Evolutionary conservation across 2,797 vertebrate species (phyloP).

Genomic region (Echiichthys vipera): DNA sequence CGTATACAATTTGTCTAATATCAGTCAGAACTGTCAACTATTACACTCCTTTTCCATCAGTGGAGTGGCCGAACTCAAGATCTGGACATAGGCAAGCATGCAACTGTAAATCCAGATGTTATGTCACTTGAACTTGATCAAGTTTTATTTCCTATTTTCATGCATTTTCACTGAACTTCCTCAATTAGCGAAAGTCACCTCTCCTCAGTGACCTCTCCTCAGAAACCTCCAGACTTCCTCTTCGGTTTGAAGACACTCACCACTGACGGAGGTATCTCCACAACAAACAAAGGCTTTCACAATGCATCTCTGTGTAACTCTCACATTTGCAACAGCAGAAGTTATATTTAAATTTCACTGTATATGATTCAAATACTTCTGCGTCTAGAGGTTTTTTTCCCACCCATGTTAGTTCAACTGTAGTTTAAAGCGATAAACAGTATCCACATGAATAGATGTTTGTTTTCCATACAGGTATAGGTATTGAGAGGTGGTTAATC

Average conservation of each 20-base stretch:
- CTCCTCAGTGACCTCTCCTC: background rate
- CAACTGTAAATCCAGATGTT: too few relatives aligned
- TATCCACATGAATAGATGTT: slow-evolving; percentile 6
- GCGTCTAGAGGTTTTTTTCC: background rate
- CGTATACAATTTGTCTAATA: too few relatives aligned
- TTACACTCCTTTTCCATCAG: too few relatives aligned
- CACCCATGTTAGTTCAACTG: slow-evolving; percentile 36
- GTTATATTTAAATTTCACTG: slow-evolving; percentile 15
- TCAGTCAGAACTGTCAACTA: too few relatives aligned
- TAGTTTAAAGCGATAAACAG: slow-evolving; percentile 52
- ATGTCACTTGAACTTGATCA: too few relatives aligned
- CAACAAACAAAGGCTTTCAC: slow-evolving; percentile 62
- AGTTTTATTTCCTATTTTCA: slow-evolving; percentile 22
- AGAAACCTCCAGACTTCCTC: slow-evolving; percentile 37
- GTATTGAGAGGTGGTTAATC: slow-evolving; percentile 10
- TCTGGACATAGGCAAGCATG: too few relatives aligned
- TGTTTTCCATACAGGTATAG: slow-evolving; percentile 7
- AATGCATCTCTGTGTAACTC: slow-evolving; percentile 1
- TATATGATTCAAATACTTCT: slow-evolving; percentile 7
- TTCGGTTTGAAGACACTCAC: slow-evolving; percentile 10
- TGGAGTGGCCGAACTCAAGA: too few relatives aligned
- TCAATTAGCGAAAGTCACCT: background rate
- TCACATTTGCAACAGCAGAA: slow-evolving; percentile 8
- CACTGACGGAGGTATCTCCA: slow-evolving; percentile 53
- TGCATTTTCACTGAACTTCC: background rate